Conservation (phyloP, 2,113 vertebrate species). For the Scophthalmus maximus region DNA sequence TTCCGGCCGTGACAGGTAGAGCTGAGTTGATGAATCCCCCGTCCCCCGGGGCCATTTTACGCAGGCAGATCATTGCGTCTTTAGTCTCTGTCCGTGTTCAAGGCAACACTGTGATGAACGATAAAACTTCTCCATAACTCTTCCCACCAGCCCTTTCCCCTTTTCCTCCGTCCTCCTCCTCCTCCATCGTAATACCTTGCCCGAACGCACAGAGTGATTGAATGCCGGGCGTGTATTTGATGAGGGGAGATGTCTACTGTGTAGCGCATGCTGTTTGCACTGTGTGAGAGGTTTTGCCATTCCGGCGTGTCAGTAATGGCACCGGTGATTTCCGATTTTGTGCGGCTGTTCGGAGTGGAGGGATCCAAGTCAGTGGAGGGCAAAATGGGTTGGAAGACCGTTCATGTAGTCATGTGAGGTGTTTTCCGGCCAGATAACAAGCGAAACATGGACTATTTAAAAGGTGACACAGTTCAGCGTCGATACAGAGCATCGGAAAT, state of each 20-base stretch:
- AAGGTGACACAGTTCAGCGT: neutral
- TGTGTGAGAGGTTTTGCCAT: constrained; percentile 12
- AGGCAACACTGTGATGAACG: constrained; percentile 71
- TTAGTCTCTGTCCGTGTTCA: constrained; percentile 76
- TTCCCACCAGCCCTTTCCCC: constrained; percentile 9
- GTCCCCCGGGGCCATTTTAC: constrained; percentile 53
- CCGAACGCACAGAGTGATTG: constrained; percentile 53
- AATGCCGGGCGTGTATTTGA: constrained; percentile 28
- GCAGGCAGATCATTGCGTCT: constrained; percentile 64
- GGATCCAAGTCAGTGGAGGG: constrained; percentile 58
- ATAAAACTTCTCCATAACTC: constrained; percentile 65
- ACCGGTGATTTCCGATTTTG: constrained; percentile 18
- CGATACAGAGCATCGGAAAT: neutral
- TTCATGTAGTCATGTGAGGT: neutral
- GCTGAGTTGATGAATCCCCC: constrained; percentile 55
- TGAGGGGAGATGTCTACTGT: constrained; percentile 36
- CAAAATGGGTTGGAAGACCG: constrained; percentile 40
- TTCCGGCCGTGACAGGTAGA: constrained; percentile 42
- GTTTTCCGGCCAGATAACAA: constrained; percentile 12
- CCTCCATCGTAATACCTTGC: constrained; percentile 30
- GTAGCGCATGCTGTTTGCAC: constrained; percentile 28
- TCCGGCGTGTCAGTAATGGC: constrained; percentile 3
- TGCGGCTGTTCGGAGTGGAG: constrained; percentile 10
- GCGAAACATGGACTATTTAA: neutral
- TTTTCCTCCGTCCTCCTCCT: constrained; percentile 3